Evolutionary conservation across 2,113 vertebrate genomes (phyloP).

Genomic region (Chinchilla lanigera): DNA sequence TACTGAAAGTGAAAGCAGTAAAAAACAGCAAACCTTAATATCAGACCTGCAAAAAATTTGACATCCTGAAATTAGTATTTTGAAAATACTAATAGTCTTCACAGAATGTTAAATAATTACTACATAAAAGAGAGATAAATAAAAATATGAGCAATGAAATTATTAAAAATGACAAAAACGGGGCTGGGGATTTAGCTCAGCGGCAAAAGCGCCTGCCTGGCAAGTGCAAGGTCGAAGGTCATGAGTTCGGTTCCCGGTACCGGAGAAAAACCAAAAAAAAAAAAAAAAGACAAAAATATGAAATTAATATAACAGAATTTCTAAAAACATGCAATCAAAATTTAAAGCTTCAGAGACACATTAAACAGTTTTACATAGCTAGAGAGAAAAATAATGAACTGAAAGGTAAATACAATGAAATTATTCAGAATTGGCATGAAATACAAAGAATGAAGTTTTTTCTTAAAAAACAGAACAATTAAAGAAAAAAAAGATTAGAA

Average conservation of each 20-base stretch:
- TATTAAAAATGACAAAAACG: not conserved
- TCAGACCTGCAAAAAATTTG: not conserved
- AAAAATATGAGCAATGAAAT: slow-evolving; percentile 30
- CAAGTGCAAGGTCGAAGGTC: too few species aligned
- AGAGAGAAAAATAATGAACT: not conserved
- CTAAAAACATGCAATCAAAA: not conserved
- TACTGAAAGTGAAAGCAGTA: not conserved
- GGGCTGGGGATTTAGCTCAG: too few species aligned
- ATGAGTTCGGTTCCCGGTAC: too few species aligned
- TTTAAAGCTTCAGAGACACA: not conserved
- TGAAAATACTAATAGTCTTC: not conserved
- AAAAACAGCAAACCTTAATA: not conserved
- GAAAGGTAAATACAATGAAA: not conserved
- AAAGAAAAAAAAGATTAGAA: not conserved
- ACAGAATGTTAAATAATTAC: not conserved
- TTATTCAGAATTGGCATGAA: not conserved
- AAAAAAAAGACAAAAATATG: too few species aligned
- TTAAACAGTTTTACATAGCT: not conserved
- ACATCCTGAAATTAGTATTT: not conserved
- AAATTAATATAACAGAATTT: not conserved
- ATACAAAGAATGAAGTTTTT: not conserved
- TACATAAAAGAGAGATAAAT: not conserved
- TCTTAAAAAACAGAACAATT: not conserved
- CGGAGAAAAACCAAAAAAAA: too few species aligned
- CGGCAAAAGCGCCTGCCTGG: too few species aligned